A percentile compares a stretch with the other conserved stretches of the same genome.
Conservation (phyloP, 2,113 vertebrate genomes). For the Caretta caretta region DNA sequence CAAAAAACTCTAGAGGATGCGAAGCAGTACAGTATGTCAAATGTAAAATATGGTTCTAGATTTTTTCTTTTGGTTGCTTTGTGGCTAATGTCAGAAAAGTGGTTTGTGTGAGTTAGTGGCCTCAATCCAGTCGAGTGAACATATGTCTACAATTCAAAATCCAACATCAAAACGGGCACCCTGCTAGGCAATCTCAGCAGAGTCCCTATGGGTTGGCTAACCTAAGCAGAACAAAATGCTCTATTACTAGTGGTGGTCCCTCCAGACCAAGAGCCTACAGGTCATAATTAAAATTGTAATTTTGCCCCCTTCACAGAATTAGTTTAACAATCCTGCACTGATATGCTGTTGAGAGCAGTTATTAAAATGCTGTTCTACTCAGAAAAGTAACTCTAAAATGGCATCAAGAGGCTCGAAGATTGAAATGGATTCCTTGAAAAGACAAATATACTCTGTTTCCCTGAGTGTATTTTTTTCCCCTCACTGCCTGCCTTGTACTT, state of each 20-base stretch:
- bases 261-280: neutral
- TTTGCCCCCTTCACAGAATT: neutral
- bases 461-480: neutral
- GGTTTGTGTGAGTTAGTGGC: neutral
- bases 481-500: neutral
- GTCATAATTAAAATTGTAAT: neutral
- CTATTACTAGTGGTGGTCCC: neutral
- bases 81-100: slow-evolving; percentile 25
- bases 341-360: neutral
- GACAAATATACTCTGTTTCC: neutral
- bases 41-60: neutral
- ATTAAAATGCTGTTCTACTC: neutral
- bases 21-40: neutral
- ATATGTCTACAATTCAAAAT: neutral
- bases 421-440: neutral
- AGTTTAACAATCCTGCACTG: neutral
- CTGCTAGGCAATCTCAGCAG: neutral
- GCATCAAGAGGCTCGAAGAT: neutral
- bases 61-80: neutral
- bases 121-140: neutral
- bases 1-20: neutral
- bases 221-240: neutral
- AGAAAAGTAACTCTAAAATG: neutral
- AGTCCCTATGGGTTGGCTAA: neutral
- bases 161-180: neutral